Evolutionary conservation across 2,888 invertebrate species (phyloP).

Genomic region (Protonemura montana): DNA sequence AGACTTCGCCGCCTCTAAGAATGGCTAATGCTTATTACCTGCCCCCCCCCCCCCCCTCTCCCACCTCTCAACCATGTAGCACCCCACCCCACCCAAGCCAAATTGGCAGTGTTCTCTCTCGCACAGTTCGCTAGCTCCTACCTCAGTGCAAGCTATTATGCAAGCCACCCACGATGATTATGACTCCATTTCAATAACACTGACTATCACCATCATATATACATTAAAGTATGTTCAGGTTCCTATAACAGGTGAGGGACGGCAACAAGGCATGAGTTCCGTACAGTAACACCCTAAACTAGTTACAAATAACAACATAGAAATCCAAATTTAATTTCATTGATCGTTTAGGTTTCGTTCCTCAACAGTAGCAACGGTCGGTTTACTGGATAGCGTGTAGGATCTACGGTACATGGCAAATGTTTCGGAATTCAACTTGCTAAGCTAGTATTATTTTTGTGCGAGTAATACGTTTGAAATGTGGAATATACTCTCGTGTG

Average conservation of each 20-base stretch:
- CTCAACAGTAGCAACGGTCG: background rate
- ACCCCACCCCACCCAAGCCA: constrained; percentile 21
- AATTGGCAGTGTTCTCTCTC: constrained; percentile 17
- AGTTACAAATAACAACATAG: background rate
- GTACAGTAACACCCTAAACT: background rate
- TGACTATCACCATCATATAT: background rate
- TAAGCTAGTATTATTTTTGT: too few species aligned
- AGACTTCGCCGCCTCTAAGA: background rate
- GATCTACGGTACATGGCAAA: too few species aligned
- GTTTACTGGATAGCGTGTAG: too few species aligned
- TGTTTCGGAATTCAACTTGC: too few species aligned
- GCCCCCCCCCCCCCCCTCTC: background rate
- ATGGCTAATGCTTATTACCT: constrained; percentile 31
- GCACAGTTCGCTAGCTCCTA: constrained; percentile 13
- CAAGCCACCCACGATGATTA: constrained; percentile 14
- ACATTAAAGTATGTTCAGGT: background rate
- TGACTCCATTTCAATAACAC: constrained; percentile 5
- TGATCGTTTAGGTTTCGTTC: background rate
- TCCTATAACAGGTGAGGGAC: background rate
- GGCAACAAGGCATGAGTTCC: background rate
- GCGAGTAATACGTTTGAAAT: background rate
- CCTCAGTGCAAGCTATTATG: constrained; percentile 19
- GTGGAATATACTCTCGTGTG: background rate
- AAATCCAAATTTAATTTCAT: constrained; percentile 4
- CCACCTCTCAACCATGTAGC: background rate